These are phyloP conservation scores for Blastomussa wellsi DNA, from an alignment of 92 coral and sea anemone species.

Conservation along the genomic window DNA sequence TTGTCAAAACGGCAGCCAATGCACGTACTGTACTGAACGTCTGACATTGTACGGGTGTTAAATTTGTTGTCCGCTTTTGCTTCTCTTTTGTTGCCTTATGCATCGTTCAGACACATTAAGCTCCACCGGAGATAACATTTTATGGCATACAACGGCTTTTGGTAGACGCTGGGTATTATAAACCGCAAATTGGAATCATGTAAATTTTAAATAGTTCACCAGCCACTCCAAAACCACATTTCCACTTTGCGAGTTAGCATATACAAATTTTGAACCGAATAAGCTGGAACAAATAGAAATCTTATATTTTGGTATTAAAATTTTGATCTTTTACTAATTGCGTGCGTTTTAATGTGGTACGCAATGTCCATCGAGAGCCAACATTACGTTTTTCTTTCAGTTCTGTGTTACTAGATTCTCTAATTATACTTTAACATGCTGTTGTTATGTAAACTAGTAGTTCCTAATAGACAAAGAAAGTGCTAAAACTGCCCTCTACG, in stretches of 20 bases:
- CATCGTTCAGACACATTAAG: background rate
- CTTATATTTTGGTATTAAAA: background rate
- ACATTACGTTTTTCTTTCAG: too few relatives aligned
- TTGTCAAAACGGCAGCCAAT: too few relatives aligned
- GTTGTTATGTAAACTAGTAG: constrained; percentile 7
- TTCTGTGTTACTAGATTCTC: background rate
- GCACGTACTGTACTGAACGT: background rate
- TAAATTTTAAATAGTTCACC: background rate
- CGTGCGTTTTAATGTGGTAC: too few relatives aligned
- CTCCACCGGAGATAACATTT: background rate
- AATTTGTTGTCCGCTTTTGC: background rate
- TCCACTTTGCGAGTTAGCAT: background rate
- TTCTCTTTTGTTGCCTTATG: background rate
- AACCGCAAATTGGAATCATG: constrained; percentile 22
- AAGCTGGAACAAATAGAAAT: background rate
- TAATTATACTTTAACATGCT: background rate
- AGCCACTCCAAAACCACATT: background rate
- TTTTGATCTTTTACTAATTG: background rate
- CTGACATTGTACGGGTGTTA: background rate
- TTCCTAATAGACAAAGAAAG: background rate
- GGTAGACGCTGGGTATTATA: background rate
- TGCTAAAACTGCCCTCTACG: background rate
- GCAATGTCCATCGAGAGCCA: too few relatives aligned
- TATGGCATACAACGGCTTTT: background rate
- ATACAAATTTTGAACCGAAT: background rate